Evolutionary conservation across 2,797 vertebrate genomes (phyloP).

Genomic region (Hozukius guyotensis): DNA sequence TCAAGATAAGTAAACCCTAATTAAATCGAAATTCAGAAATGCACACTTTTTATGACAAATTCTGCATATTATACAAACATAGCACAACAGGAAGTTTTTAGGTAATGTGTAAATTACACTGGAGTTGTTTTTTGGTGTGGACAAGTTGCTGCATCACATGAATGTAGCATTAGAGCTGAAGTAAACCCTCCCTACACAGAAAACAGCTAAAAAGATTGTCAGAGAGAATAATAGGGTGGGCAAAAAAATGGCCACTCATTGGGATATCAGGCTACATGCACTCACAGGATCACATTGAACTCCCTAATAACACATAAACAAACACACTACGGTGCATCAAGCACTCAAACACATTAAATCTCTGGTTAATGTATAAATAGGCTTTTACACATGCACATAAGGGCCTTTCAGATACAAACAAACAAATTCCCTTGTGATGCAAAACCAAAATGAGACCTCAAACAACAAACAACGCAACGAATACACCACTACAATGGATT

Average conservation of each 20-base stretch:
- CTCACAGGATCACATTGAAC: constrained; percentile 20
- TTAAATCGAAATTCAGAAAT: not conserved
- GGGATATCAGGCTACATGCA: constrained; percentile 19
- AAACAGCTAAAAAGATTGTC: not conserved
- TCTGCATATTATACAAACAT: not conserved
- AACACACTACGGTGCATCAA: not conserved
- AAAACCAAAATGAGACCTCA: constrained; percentile 19
- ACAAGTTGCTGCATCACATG: not conserved
- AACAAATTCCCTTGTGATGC: not conserved
- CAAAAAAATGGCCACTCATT: not conserved
- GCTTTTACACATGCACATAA: constrained; percentile 13
- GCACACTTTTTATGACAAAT: not conserved
- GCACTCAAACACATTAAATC: constrained; percentile 26
- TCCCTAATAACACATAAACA: not conserved
- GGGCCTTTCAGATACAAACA: constrained; percentile 3
- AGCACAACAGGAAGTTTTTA: not conserved
- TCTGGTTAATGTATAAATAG: constrained; percentile 16
- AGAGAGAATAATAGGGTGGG: not conserved
- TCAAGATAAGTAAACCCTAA: not conserved
- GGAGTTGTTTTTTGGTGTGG: not conserved
- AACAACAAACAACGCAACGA: not conserved
- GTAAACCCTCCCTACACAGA: not conserved
- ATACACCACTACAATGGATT: not conserved
- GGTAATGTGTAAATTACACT: not conserved
- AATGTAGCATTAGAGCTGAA: not conserved